Conservation (phyloP, 2,113 vertebrate species). For the Platanista minor region DNA sequence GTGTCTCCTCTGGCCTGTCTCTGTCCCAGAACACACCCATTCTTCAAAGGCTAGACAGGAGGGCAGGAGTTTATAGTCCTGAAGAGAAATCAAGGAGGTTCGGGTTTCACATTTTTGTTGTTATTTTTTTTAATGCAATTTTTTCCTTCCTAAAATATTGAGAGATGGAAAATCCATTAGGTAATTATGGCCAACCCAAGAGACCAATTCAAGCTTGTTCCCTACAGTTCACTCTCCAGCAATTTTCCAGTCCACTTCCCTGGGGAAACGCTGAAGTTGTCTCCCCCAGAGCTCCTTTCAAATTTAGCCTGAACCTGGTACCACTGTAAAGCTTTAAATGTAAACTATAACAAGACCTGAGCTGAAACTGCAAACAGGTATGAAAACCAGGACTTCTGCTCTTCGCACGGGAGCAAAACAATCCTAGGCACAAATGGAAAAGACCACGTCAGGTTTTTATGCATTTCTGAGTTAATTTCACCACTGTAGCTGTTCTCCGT, state of each 20-base stretch:
- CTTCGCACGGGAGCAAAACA: neutral
- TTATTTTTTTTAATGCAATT: constrained; percentile 43
- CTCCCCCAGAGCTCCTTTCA: constrained; percentile 59
- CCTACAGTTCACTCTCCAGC: constrained; percentile 47
- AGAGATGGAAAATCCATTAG: constrained; percentile 74
- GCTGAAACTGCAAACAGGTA: constrained; percentile 56
- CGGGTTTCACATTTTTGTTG: constrained; percentile 8
- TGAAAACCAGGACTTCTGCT: constrained; percentile 38
- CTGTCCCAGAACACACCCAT: neutral
- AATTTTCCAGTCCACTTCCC: constrained; percentile 67
- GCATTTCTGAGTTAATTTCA: neutral
- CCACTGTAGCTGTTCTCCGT: neutral
- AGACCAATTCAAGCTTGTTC: constrained; percentile 54
- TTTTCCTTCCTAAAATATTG: constrained; percentile 59
- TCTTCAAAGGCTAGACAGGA: neutral
- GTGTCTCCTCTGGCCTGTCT: neutral
- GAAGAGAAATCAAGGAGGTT: constrained; percentile 27
- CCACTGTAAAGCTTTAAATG: constrained; percentile 55
- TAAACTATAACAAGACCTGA: constrained; percentile 60
- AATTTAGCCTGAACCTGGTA: constrained; percentile 52
- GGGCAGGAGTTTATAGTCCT: neutral
- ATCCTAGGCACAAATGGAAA: neutral
- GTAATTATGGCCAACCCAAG: constrained; percentile 64
- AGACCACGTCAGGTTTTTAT: neutral
- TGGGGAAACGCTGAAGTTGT: constrained; percentile 62